These are phyloP conservation scores for Pelecanus crispus DNA, from an alignment of 2,113 vertebrate species.

Conservation along the genomic window DNA sequence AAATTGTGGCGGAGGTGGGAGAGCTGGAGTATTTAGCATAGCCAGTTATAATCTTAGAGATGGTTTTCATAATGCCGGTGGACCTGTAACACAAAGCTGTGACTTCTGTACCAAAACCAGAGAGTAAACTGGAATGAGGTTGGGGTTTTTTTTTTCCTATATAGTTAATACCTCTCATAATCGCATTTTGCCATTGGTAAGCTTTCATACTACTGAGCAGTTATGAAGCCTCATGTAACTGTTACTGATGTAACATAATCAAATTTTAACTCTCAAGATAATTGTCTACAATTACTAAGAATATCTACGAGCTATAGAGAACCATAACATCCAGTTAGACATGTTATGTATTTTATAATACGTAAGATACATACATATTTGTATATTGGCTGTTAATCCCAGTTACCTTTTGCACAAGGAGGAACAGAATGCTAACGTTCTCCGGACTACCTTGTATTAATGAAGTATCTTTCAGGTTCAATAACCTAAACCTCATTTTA, in stretches of 20 bases:
- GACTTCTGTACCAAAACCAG: not conserved
- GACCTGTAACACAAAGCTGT: not conserved
- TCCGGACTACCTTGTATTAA: not conserved
- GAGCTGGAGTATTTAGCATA: not conserved
- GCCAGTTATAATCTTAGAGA: not conserved
- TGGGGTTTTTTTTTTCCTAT: not conserved
- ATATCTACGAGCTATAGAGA: not conserved
- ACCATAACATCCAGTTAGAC: not conserved
- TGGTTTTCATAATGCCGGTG: not conserved
- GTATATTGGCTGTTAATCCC: not conserved
- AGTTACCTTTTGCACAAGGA: conserved; percentile 6
- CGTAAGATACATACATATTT: not conserved
- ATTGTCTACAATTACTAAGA: conserved; percentile 5
- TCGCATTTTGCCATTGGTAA: not conserved
- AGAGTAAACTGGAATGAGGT: not conserved
- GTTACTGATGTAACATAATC: not conserved
- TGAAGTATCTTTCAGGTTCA: not conserved
- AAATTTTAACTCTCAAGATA: conserved; percentile 2
- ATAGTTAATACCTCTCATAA: not conserved
- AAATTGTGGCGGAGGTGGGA: not conserved
- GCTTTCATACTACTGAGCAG: not conserved
- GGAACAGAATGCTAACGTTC: not conserved
- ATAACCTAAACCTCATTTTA: not conserved
- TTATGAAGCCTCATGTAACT: not conserved
- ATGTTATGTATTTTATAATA: not conserved